Evolutionary conservation across 2,888 invertebrate species (phyloP), one percentile per base, ranked within the genome.

Genomic region (Eustalomyia histrio): DNA sequence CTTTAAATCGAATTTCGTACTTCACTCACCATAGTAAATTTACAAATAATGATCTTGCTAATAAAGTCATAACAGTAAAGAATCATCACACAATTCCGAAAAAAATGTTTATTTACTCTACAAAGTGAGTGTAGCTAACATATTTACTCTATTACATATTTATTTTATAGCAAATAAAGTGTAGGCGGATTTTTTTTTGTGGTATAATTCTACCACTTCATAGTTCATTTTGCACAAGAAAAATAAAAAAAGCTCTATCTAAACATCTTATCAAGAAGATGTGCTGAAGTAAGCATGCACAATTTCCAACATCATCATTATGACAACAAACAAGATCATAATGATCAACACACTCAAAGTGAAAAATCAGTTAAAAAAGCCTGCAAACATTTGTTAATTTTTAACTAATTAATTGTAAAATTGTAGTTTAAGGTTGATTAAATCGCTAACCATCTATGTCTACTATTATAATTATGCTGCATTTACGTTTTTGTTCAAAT

Each of bases 31-130:
- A 14, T 39, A 43, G 57, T 71, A 53, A 74, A 81, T 78, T 74
- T 67, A 50, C 35, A 69, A 71, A 74, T 81, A 81, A 78, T 71
- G 74, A 69, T 81, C 65, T 74, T 21, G 74, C 74, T 81, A 81
- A 81, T 81, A 81, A 74, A 81, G 78, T 78, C 74, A 78, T 76
- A 69, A 76, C 24, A 76, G 53, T 50, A 35, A 76, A 73, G 60
- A 39, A 73, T 21, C 52, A 55, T 43, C 43, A 39, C 50, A 63
- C 61, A 53, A 24, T 35, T 71, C 50, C 17, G 18, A 17, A 58
- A 24, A 52, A 67, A 55, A n/a, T n/a, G 55, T 80, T 71, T 76
- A 58, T 80, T 72, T 80, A 72, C 60, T 72, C 29, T 63, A 39
- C n/a, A 21, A 72, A 76, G 72, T 58, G 58, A 39, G 60, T 71